A percentile compares a stretch with the other conserved stretches of the same genome.
phyloP scores from a whole-genome alignment of 2,888 invertebrate species.

The Drosophila subsilvestris region DNA sequence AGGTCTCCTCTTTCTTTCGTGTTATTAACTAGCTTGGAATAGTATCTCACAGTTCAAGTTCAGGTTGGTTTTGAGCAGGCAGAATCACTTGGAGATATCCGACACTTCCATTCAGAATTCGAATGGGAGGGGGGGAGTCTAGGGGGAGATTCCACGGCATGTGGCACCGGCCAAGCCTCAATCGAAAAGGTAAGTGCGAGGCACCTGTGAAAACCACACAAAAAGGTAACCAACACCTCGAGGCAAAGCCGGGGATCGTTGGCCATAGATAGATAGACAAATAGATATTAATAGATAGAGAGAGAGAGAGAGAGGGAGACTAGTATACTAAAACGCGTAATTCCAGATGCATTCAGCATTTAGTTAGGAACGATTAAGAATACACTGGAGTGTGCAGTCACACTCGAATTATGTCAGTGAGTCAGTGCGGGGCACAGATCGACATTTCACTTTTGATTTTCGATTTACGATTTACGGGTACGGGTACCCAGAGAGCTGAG shows the following conservation, averaged over 20 bases:
- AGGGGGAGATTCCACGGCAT: not conserved
- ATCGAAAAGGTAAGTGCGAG: not conserved
- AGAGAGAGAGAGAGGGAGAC: not conserved
- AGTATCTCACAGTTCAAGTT: conserved; percentile 58
- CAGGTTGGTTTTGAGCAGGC: conserved; percentile 30
- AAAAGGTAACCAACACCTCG: conserved; percentile 65
- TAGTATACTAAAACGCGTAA: conserved; percentile 52
- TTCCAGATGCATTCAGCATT: conserved; percentile 61
- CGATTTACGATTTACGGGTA: conserved; percentile 17
- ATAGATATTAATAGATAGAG: not conserved
- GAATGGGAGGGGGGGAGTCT: conserved; percentile 5
- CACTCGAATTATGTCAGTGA: conserved; percentile 34
- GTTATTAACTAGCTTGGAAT: conserved; percentile 42
- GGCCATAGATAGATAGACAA: conserved; percentile 10
- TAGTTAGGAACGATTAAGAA: conserved; percentile 29
- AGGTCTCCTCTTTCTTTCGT: not conserved
- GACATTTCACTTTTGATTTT: conserved; percentile 72
- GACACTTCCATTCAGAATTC: conserved; percentile 13
- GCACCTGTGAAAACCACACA: conserved; percentile 30
- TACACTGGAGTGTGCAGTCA: not conserved
- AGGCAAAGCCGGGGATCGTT: conserved; percentile 44
- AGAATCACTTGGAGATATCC: conserved; percentile 14
- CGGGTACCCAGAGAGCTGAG: not conserved
- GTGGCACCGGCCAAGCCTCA: not conserved
- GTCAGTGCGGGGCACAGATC: conserved; percentile 34